Evolutionary conservation across 2,888 invertebrate species (phyloP).

Genomic region (Sphecodes monilicornis): DNA sequence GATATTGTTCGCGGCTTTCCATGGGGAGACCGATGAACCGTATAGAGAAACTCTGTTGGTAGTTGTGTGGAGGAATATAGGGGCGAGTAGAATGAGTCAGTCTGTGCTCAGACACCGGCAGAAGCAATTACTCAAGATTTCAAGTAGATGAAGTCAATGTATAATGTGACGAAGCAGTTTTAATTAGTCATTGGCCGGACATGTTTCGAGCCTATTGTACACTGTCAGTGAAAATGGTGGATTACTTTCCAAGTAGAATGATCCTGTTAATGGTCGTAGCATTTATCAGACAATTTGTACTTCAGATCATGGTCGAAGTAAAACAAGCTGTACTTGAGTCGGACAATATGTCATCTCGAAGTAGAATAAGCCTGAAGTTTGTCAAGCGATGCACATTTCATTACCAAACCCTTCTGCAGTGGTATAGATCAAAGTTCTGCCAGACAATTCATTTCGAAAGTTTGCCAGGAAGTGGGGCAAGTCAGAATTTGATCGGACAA

Average conservation of each 20-base stretch:
- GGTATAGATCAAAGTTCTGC: not conserved
- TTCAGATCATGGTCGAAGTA: not conserved
- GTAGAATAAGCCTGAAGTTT: not conserved
- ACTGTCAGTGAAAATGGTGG: not conserved
- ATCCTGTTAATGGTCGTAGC: no score
- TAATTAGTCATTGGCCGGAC: not conserved
- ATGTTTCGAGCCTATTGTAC: not conserved
- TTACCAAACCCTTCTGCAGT: not conserved
- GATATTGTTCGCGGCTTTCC: not conserved
- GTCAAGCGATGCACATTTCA: not conserved
- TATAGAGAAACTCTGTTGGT: not conserved
- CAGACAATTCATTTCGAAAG: not conserved
- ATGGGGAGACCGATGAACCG: not conserved
- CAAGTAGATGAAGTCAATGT: not conserved
- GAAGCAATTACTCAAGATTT: not conserved
- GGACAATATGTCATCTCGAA: not conserved
- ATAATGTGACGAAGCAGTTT: not conserved
- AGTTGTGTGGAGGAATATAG: not conserved
- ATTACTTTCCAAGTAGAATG: not conserved
- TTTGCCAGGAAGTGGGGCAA: not conserved
- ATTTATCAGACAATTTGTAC: not conserved
- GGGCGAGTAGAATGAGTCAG: constrained; percentile 4
- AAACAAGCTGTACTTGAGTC: not conserved
- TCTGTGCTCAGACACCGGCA: not conserved
- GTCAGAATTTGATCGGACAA: not conserved